Evolutionary conservation across 2,113 vertebrate species (phyloP), one percentile per base, ranked within the genome.

Genomic region (Microcebus tavaratra): DNA sequence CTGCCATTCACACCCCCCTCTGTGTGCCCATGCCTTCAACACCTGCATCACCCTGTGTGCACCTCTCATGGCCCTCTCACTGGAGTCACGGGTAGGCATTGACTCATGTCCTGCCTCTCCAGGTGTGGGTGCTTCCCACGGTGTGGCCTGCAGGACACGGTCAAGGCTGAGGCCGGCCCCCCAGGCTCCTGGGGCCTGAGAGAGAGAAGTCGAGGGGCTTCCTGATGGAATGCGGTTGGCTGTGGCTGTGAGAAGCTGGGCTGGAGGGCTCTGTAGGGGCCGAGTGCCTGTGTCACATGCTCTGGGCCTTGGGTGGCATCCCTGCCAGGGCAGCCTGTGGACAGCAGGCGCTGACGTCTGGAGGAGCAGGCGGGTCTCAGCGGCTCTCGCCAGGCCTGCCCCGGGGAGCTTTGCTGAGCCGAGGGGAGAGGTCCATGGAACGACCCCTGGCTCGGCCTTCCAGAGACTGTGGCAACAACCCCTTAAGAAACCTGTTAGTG

Each of bases 11-110:
- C 27, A 27, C 25, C 1, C 13, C 27, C n/a, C 13, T 5, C 36
- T 5, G 3, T 5, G 2, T 0, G 12, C 6, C n/a, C 5, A 9
- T 36, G 36, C 36, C 36, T 36, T 36, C 36, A 36, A 36, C 14
- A 55, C 27, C n/a, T 3, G 2, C 13, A 36, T 31, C 7, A 0
- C 27, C 9, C 67, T 53, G 68, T 23, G 55, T 84, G 61, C 2
- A 1, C 18, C 50, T 68, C 50, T 14, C 57, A 50, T 59, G 31
- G 63, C 65, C 20, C 34, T 73, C n/a, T 73, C 55, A 0, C 31
- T 42, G 10, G 21, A 42, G 31, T 36, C 59, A 63, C 11, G 2
- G 13, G 10, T 20, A 67, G 36, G 36, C 25, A 11, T 4, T 48
- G 84, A 14, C 73, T 39, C 17, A 7, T 36, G 36, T 36, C 57